Percentiles rank a stretch among this genome's conserved stretches.
These are phyloP conservation scores for Bothrops jararaca DNA, from an alignment of 2,113 vertebrate genomes.

Conservation along the genomic window DNA sequence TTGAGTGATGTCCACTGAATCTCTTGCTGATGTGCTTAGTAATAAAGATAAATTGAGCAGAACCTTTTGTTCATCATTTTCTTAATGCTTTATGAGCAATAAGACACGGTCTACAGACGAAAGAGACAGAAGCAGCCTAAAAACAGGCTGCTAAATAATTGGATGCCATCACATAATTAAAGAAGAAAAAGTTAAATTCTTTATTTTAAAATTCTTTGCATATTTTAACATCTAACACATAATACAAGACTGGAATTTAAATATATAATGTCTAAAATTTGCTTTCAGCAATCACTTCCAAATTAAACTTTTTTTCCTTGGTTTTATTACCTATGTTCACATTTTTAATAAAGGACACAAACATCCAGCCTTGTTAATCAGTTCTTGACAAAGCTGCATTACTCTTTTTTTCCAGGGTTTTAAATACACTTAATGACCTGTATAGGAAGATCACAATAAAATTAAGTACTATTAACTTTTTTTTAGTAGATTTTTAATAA, in stretches of 20 bases:
- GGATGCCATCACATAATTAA: conserved; percentile 33
- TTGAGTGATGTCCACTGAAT: conserved; percentile 32
- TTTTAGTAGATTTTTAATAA: not conserved
- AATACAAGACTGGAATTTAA: conserved; percentile 14
- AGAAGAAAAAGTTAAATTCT: conserved; percentile 34
- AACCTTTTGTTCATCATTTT: conserved; percentile 43
- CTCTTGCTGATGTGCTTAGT: conserved; percentile 36
- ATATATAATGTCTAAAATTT: conserved; percentile 29
- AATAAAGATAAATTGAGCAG: conserved; percentile 58
- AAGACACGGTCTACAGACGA: conserved; percentile 21
- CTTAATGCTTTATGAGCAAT: conserved; percentile 43
- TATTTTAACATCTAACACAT: conserved; percentile 33
- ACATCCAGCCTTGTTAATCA: not conserved
- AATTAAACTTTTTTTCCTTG: not conserved
- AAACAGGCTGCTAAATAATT: not conserved
- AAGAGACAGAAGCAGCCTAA: conserved; percentile 15
- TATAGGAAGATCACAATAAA: not conserved
- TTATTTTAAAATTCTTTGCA: conserved; percentile 18
- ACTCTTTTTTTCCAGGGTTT: not conserved
- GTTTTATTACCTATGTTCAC: not conserved
- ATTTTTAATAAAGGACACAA: not conserved
- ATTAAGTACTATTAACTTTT: not conserved
- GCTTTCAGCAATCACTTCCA: conserved; percentile 27
- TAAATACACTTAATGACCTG: not conserved
- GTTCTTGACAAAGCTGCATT: not conserved